Evolutionary conservation across 2,797 vertebrate species (phyloP).

Genomic region (Potorous gilbertii): DNA sequence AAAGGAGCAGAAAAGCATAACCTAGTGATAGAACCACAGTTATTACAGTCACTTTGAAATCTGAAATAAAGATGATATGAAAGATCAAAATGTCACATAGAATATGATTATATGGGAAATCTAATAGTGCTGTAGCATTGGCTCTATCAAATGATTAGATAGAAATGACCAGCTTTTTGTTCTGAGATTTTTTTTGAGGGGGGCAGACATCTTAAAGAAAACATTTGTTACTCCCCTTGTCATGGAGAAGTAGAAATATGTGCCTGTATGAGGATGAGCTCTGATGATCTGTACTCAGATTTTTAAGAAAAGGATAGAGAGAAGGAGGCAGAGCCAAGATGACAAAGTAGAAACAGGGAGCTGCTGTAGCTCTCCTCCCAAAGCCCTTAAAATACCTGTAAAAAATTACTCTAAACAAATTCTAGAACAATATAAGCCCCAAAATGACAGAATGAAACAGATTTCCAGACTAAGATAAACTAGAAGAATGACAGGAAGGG

Average conservation of each 20-base stretch:
- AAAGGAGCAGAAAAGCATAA: not conserved
- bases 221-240: not conserved
- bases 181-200: not conserved
- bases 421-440: too few species aligned
- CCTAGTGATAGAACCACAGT: not conserved
- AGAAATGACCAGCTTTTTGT: not conserved
- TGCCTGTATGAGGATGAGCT: not conserved
- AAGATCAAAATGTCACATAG: not conserved
- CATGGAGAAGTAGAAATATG: not conserved
- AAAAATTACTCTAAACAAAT: too few species aligned
- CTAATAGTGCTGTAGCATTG: not conserved
- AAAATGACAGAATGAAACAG: too few species aligned
- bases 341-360: too few species aligned
- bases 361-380: too few species aligned
- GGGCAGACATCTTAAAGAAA: not conserved
- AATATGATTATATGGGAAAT: not conserved
- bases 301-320: not conserved
- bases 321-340: too few species aligned
- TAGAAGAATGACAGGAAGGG: too few species aligned
- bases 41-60: not conserved
- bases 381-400: too few species aligned
- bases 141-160: not conserved
- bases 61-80: not conserved
- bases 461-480: too few species aligned
- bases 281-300: not conserved